A percentile compares a stretch with the other conserved stretches of the same genome.
phyloP scores from a whole-genome alignment of 2,113 vertebrate species.

The Channa maculata region DNA sequence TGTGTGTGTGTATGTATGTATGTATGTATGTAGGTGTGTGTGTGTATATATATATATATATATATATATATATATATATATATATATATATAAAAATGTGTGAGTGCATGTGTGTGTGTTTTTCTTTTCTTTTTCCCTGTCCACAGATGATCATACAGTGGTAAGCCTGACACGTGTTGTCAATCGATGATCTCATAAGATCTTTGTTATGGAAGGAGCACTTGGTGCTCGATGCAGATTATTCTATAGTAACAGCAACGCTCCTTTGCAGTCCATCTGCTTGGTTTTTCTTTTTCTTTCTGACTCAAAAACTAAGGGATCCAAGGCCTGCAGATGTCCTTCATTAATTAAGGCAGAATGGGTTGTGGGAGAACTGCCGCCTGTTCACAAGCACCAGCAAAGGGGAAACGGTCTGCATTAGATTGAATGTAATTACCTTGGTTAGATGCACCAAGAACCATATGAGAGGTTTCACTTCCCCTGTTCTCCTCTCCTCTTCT shows the following conservation, averaged over 20 bases:
- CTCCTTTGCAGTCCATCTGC: slow-evolving; percentile 7
- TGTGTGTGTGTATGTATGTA: no score
- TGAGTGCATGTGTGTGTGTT: no score
- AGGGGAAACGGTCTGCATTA: slow-evolving; percentile 44
- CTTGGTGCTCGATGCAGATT: slow-evolving; percentile 18
- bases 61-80: no score
- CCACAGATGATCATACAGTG: slow-evolving; percentile 23
- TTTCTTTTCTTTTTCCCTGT: neutral
- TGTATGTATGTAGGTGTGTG: no score
- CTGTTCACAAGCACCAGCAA: slow-evolving; percentile 36
- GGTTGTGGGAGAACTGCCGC: slow-evolving; percentile 33
- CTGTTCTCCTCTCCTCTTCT: slow-evolving; percentile 22
- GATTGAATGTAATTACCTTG: slow-evolving; percentile 63
- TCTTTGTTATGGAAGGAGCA: slow-evolving; percentile 28
- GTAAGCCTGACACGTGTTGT: slow-evolving; percentile 24
- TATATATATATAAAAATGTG: no score
- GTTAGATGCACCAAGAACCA: slow-evolving; percentile 54
- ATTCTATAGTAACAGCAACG: neutral
- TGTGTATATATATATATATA: no score
- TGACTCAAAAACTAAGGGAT: slow-evolving; percentile 22
- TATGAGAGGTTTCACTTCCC: slow-evolving; percentile 47
- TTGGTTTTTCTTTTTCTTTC: slow-evolving; percentile 15
- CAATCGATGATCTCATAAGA: slow-evolving; percentile 58
- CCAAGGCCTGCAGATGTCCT: slow-evolving; percentile 43
- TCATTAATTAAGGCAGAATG: slow-evolving; percentile 57